A percentile compares a stretch with the other conserved stretches of the same genome.
Evolutionary conservation across 2,888 invertebrate species (phyloP).

Genomic region (Muscina levida): DNA sequence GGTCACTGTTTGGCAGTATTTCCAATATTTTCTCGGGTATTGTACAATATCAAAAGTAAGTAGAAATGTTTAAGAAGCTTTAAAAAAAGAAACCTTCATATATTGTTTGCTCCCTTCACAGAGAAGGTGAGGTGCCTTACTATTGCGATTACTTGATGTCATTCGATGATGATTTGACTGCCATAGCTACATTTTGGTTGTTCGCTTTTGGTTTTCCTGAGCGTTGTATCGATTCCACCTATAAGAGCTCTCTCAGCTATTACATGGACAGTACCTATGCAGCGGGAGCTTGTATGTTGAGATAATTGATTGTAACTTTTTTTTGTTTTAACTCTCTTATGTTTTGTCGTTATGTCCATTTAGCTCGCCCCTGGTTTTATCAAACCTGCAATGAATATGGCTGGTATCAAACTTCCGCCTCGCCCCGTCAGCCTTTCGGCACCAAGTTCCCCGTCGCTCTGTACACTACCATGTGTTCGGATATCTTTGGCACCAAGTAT

Average conservation of each 20-base stretch:
- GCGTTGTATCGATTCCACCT: conserved; percentile 71
- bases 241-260: conserved; percentile 69
- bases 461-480: conserved; percentile 73
- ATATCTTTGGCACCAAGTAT: conserved; percentile 72
- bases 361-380: conserved; percentile 89
- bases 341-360: no score
- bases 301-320: neutral
- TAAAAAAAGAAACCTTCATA: neutral
- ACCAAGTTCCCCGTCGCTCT: conserved; percentile 73
- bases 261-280: conserved; percentile 66
- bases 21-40: conserved; percentile 74
- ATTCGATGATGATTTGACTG: conserved; percentile 71
- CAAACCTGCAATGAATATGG: conserved; percentile 94
- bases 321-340: neutral
- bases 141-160: conserved; percentile 70
- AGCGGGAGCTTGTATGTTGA: conserved; percentile 69
- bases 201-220: conserved; percentile 52
- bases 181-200: conserved; percentile 71
- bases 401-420: conserved; percentile 88
- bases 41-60: conserved; percentile 75
- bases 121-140: conserved; percentile 68
- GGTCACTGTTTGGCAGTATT: conserved; percentile 75
- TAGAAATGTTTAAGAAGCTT: no score
- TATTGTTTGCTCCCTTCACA: conserved; percentile 59
- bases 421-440: conserved; percentile 82